These are phyloP conservation scores for Lepus townsendii DNA, from an alignment of 2,797 vertebrate species.

Conservation along the genomic window DNA sequence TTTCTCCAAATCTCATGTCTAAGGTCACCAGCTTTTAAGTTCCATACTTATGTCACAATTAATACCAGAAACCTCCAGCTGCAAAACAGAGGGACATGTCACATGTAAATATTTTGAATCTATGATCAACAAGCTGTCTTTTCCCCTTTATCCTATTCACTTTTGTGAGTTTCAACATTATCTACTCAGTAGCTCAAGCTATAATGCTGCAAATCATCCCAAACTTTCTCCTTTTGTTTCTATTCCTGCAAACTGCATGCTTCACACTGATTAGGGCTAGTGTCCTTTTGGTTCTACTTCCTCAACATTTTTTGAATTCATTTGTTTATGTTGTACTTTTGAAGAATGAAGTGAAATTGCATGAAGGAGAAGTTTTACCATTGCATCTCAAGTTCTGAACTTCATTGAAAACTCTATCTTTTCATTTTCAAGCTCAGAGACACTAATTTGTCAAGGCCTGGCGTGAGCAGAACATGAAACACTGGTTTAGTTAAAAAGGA, in stretches of 20 bases:
- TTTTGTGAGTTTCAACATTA: background rate
- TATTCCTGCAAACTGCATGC: too few relatives aligned
- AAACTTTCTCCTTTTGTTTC: background rate
- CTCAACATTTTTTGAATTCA: background rate
- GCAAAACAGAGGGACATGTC: background rate
- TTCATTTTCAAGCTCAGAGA: background rate
- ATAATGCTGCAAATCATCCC: background rate
- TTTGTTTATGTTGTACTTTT: background rate
- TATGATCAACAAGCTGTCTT: background rate
- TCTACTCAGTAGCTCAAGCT: background rate
- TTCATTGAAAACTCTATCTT: background rate
- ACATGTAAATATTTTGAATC: background rate
- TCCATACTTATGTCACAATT: background rate
- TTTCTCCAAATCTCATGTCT: background rate
- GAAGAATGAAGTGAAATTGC: background rate
- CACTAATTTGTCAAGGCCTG: too few relatives aligned
- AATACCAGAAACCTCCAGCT: background rate
- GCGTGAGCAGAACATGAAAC: background rate
- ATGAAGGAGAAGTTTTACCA: background rate
- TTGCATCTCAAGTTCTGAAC: background rate
- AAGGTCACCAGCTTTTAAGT: background rate
- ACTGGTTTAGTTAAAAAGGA: background rate
- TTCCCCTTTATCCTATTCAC: background rate
- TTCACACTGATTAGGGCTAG: background rate
- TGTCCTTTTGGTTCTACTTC: background rate